Base-by-base conservation (phyloP, 2,888 invertebrate genomes). In the Spisula subtruncata region DNA sequence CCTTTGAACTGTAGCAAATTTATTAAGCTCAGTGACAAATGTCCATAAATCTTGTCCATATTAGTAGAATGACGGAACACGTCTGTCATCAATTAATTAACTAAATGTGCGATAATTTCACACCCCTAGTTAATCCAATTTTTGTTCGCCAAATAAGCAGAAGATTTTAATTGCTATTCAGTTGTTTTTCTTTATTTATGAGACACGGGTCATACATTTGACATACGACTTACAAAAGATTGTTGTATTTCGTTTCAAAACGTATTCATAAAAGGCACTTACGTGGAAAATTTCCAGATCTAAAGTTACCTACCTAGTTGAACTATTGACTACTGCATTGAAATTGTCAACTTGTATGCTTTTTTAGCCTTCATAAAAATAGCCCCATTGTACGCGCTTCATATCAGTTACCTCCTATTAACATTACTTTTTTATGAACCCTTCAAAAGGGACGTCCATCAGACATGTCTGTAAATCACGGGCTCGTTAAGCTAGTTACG, bases 251-350 rank as follows among this genome's bases (percentile, higher is more conserved):
- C 51, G 79, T 92, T 92, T 92, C 92, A 92, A 89, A 86, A 48
- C 41, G 66, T 86, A 91, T 88, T 92, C 80, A 88, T 41, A 86
- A 85, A 89, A 92, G 51, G 86, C 88, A 87, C 66, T 86, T 91
- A 91, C 75, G 90, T 83, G 91, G 82, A 90, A 92, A 92, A 92
- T 91, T 87, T 81, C 80, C 89, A 90, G 89, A 88, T 88, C 85
- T 92, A 91, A 89, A 89, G 89, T 92, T 92, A 90, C 92, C 89
- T 87, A 84, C 85, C 85, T 85, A 54, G 89, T 88, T 90, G 89
- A 91, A 89, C 89, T 87, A 88, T 88, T 88, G 89, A 88, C 88
- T 91, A 60, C 54, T 81, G 56, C 82, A 88, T 91, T 86, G 41
- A 89, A 86, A 86, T 83, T 12, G 25, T 35, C 60, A 48, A 82